Evolutionary conservation across 2,888 invertebrate species (phyloP).

Genomic region (Lycophotia porphyrea): DNA sequence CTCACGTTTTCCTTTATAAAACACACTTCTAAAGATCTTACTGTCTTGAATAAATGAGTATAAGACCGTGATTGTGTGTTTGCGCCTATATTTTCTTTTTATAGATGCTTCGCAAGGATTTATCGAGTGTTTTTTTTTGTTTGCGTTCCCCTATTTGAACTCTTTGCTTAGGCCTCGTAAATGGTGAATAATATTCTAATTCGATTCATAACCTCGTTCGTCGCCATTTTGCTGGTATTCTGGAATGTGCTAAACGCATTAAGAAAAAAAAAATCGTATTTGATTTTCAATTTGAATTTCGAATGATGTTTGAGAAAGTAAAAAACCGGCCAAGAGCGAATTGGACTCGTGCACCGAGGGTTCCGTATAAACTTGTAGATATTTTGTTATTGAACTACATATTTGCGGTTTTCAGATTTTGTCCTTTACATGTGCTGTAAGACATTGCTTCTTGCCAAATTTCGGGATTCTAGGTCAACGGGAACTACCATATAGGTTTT

Average conservation of each 20-base stretch:
- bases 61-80: constrained; percentile 29
- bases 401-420: too few species aligned
- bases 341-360: too few species aligned
- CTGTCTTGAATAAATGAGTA: constrained; percentile 57
- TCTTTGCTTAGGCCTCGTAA: constrained; percentile 16
- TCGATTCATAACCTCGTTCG: constrained; percentile 42
- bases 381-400: too few species aligned
- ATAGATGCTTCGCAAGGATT: constrained; percentile 6
- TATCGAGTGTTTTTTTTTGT: constrained; percentile 4
- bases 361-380: too few species aligned
- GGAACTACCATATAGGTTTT: too few species aligned
- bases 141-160: not conserved
- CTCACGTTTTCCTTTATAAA: constrained; percentile 40
- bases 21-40: constrained; percentile 28
- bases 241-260: not conserved
- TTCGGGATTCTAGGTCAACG: too few species aligned
- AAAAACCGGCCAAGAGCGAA: too few species aligned
- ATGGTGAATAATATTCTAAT: constrained; percentile 52
- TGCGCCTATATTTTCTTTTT: constrained; percentile 5
- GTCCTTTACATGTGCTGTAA: too few species aligned
- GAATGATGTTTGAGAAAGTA: not conserved
- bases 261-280: not conserved
- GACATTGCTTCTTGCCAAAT: too few species aligned
- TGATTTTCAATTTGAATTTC: constrained; percentile 39
- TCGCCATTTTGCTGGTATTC: constrained; percentile 25